phyloP scores from a whole-genome alignment of 1,140 invertebrate genomes.

The Mesaphorura yosii region DNA sequence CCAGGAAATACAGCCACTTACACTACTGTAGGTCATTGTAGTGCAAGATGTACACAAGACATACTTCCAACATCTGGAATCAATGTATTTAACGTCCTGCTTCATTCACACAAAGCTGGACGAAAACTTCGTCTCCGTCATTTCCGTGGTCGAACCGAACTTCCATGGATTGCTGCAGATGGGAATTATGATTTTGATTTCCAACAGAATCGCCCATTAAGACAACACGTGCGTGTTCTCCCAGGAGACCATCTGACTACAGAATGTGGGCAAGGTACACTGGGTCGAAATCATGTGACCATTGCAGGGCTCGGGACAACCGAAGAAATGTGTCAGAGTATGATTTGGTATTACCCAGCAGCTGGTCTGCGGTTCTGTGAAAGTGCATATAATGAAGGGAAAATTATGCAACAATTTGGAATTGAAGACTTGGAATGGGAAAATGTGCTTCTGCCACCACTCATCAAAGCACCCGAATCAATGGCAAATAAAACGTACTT shows the following conservation, averaged over 20 bases:
- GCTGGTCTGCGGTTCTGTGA: not conserved
- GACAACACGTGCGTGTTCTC: slow-evolving; percentile 8
- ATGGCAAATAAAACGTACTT: slow-evolving; percentile 3
- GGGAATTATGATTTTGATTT: slow-evolving; percentile 55
- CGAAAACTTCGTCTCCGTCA: slow-evolving; percentile 51
- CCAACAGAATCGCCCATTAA: slow-evolving; percentile 36
- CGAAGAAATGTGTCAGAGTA: slow-evolving; percentile 84
- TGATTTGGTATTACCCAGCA: slow-evolving; percentile 12
- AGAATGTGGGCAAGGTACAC: slow-evolving; percentile 68
- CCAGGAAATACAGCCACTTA: slow-evolving; percentile 5
- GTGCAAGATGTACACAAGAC: slow-evolving; percentile 6
- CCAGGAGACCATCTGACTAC: slow-evolving; percentile 15
- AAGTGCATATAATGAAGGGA: not conserved
- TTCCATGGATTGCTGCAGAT: slow-evolving; percentile 52
- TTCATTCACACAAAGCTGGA: slow-evolving; percentile 35
- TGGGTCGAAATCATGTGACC: slow-evolving; percentile 60
- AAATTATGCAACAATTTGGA: not conserved
- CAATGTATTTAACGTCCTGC: slow-evolving; percentile 12
- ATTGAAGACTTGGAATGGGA: not conserved
- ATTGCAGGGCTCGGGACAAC: slow-evolving; percentile 85
- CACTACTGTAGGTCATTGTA: slow-evolving; percentile 10
- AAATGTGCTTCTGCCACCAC: not conserved
- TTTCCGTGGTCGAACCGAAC: slow-evolving; percentile 48
- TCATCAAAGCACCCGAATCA: not conserved
- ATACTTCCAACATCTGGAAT: slow-evolving; percentile 1